Conservation (phyloP, 2,113 vertebrate species). For the Elaphurus davidianus region DNA sequence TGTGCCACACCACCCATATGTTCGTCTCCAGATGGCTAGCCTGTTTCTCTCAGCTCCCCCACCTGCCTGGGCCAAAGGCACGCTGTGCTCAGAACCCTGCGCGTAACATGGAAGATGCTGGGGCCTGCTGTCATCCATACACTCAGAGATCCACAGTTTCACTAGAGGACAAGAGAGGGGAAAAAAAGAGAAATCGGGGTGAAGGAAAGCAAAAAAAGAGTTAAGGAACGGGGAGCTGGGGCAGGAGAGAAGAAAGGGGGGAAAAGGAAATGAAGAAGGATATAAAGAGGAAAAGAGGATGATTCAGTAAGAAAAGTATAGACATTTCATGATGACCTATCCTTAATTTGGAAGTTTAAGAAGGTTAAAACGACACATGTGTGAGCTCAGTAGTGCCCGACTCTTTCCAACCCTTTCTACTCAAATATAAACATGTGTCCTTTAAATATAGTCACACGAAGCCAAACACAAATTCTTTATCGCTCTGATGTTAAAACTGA, state of each 20-base stretch:
- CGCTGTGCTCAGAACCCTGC: slow-evolving; percentile 40
- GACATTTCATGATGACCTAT: not conserved
- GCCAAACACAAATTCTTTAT: not conserved
- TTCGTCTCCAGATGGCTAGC: slow-evolving; percentile 54
- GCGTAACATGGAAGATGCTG: not conserved
- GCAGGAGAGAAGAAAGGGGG: not conserved
- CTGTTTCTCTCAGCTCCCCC: slow-evolving; percentile 23
- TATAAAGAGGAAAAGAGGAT: not conserved
- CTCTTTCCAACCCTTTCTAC: not conserved
- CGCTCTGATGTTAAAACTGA: not conserved
- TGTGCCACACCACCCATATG: slow-evolving; percentile 49
- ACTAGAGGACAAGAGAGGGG: not conserved
- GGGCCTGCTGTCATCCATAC: not conserved
- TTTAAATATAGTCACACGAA: not conserved
- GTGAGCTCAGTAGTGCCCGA: not conserved
- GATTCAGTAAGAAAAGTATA: not conserved
- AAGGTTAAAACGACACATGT: not conserved
- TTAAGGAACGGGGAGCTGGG: fast-evolving
- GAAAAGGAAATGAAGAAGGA: not conserved
- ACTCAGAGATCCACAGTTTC: not conserved
- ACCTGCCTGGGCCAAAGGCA: slow-evolving; percentile 51
- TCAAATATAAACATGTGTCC: not conserved
- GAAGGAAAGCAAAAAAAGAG: not conserved
- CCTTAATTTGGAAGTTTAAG: not conserved
- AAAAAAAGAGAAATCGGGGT: not conserved